A percentile compares a stretch with the other conserved stretches of the same genome.
phyloP scores from a whole-genome alignment of 2,113 vertebrate species.

The Mormyrus lacerda region DNA sequence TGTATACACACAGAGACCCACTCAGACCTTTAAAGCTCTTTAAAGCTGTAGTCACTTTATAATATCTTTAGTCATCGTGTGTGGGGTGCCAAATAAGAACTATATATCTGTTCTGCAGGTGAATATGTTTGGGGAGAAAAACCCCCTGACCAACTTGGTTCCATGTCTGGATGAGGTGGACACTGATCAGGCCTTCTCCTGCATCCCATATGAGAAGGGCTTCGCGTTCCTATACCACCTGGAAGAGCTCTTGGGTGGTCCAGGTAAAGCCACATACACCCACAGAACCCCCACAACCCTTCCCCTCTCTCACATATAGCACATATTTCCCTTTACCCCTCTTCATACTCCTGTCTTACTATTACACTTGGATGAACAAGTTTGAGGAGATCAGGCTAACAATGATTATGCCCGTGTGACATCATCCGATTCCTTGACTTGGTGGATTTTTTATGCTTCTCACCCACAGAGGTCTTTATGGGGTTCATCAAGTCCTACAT shows the following conservation, averaged over 20 bases:
- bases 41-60: background rate
- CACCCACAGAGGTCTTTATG: conserved; percentile 79
- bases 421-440: background rate
- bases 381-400: background rate
- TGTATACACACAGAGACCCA: background rate
- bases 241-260: conserved; percentile 87
- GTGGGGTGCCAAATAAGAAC: background rate
- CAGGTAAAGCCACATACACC: conserved; percentile 58
- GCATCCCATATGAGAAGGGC: conserved; percentile 92
- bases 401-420: background rate
- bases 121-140: conserved; percentile 77
- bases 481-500: conserved; percentile 91
- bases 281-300: background rate
- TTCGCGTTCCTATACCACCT: conserved; percentile 90
- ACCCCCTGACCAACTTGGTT: conserved; percentile 75
- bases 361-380: background rate
- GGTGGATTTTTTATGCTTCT: background rate
- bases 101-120: conserved; percentile 57
- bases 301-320: background rate
- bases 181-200: conserved; percentile 83
- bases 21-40: background rate
- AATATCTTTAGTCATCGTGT: background rate
- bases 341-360: background rate
- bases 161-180: conserved; percentile 71
- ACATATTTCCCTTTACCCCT: background rate